Evolutionary conservation across 37 sponge, comb jelly and placozoan species (phyloP).

Genomic region (Halichondria panicea): DNA sequence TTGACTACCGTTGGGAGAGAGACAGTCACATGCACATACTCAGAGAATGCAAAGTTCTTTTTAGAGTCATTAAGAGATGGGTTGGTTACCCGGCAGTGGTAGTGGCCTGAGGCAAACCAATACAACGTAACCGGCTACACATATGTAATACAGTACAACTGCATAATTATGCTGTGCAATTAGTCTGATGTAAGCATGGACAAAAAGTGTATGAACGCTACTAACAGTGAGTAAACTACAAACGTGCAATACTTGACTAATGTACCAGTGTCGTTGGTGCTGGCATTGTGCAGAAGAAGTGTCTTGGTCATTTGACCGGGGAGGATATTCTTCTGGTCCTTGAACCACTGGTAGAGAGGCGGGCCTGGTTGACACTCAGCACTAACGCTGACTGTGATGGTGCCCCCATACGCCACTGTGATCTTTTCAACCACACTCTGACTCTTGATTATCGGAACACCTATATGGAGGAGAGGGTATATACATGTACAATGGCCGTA

Average conservation of each 20-base stretch:
- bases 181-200: too few species aligned
- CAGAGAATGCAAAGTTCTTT: slow-evolving; percentile 9
- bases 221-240: too few species aligned
- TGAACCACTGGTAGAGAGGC: slow-evolving; percentile 26
- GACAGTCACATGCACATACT: background rate
- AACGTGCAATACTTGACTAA: background rate
- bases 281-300: background rate
- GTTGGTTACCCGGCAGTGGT: slow-evolving; percentile 37
- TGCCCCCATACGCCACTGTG: background rate
- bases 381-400: background rate
- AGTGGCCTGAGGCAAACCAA: slow-evolving; percentile 27
- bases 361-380: slow-evolving; percentile 5
- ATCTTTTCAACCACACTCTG: background rate
- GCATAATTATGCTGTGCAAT: too few species aligned
- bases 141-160: too few species aligned
- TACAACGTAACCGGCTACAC: too few species aligned
- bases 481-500: too few species aligned
- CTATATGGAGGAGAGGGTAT: too few species aligned
- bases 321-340: background rate
- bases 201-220: too few species aligned
- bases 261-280: background rate
- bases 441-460: too few species aligned
- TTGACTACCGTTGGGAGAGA: background rate
- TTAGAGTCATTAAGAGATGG: slow-evolving; percentile 18
- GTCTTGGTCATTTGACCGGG: background rate